Percentiles rank a stretch among this genome's conserved stretches.
Evolutionary conservation across 2,888 invertebrate species (phyloP).

Genomic region (Escarpia spicata): DNA sequence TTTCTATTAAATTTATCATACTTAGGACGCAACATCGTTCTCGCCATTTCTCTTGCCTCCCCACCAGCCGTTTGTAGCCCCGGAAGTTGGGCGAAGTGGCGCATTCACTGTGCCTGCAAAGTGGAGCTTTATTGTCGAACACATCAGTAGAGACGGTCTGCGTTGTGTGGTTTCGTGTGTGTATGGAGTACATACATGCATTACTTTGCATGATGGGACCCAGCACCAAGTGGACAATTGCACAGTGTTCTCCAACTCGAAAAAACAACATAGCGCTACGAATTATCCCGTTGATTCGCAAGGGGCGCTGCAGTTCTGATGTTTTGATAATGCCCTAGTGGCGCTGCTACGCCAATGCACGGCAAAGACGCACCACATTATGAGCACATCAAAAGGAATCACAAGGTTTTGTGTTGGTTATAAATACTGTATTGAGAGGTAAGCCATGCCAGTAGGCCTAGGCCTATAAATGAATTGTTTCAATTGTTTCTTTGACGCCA

Average conservation of each 20-base stretch:
- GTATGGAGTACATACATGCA: no score
- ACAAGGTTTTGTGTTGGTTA: no score
- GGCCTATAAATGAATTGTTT: not conserved
- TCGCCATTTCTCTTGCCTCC: not conserved
- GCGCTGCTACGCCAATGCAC: not conserved
- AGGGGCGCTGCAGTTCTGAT: not conserved
- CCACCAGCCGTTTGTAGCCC: not conserved
- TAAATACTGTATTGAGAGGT: no score
- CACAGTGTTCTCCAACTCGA: constrained; percentile 5
- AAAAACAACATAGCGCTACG: not conserved
- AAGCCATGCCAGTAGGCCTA: not conserved
- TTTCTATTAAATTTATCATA: not conserved
- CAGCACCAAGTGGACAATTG: not conserved
- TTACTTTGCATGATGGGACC: no score
- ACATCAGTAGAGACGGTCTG: not conserved
- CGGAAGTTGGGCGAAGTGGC: not conserved
- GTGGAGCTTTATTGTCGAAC: not conserved
- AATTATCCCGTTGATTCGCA: not conserved
- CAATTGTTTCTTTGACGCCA: not conserved
- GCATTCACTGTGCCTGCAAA: not conserved
- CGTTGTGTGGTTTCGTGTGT: no score
- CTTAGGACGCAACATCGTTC: not conserved
- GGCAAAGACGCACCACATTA: not conserved
- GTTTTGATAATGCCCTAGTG: not conserved
- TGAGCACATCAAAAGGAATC: not conserved